Evolutionary conservation across 2,797 vertebrate genomes (phyloP).

Genomic region (Tadarida brasiliensis): DNA sequence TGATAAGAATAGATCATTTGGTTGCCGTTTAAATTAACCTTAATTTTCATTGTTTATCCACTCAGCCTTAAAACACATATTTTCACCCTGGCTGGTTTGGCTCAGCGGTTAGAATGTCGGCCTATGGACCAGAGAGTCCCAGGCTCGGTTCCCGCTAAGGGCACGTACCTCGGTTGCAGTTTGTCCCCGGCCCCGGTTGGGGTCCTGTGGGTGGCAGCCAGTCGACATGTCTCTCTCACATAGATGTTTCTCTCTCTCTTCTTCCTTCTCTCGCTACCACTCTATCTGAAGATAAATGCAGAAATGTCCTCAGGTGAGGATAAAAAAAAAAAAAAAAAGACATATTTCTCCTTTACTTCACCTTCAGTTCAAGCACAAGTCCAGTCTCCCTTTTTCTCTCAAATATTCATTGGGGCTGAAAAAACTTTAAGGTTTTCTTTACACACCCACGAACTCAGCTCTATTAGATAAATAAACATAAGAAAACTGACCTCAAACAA

Average conservation of each 20-base stretch:
- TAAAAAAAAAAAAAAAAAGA: too few species aligned
- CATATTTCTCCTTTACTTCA: background rate
- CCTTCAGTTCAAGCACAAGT: background rate
- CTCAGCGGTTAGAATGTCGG: too few species aligned
- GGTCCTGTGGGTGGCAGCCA: too few species aligned
- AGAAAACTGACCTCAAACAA: background rate
- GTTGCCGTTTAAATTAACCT: constrained; percentile 12
- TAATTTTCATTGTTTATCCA: background rate
- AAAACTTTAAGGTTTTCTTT: constrained; percentile 24
- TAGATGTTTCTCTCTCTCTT: too few species aligned
- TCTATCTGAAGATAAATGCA: too few species aligned
- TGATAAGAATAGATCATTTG: background rate
- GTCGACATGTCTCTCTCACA: too few species aligned
- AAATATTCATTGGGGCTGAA: background rate
- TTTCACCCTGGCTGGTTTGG: background rate
- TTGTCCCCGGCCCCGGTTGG: too few species aligned
- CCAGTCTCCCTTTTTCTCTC: background rate
- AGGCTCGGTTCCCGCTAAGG: too few species aligned
- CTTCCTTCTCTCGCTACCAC: too few species aligned
- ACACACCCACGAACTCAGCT: background rate
- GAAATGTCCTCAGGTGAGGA: too few species aligned
- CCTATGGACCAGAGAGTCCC: too few species aligned
- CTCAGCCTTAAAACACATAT: background rate
- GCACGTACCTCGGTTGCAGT: too few species aligned
- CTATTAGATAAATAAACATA: background rate